Base-by-base conservation (phyloP, 2,888 invertebrate species). In the Thecophora atra region DNA sequence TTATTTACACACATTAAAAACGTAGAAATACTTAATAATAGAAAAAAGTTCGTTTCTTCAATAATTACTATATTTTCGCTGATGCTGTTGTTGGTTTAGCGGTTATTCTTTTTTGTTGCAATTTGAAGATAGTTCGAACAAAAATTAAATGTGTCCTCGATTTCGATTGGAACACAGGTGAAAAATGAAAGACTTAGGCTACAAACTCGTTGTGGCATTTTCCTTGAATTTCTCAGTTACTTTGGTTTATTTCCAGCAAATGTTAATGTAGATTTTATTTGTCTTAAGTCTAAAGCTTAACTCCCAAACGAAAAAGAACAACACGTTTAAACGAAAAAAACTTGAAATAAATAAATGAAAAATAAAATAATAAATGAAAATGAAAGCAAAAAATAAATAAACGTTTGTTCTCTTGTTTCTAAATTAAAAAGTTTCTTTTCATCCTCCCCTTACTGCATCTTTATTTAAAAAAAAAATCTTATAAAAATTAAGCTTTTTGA, bases 221-320 rank as follows among this genome's bases (percentile, higher is more conserved):
- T 13, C 58, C 42, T 58, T 8, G 28, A 58, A 62, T 26, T 75
- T 76, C 74, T 76, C 71, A 77, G 66, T 78, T 74, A 80, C 86
- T 86, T 86, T 86, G 86, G 86, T 85, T 85, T 85, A 82, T 83
- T 84, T 86, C 84, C 86, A 85, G 86, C 85, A 84, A 79, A 80
- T 76, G 76, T 76, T 76, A 63, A 62, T 72, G 52, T 63, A 60
- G 17, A 58, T 66, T 64, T 42, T 63, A 37, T 71, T 68, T 56
- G 54, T 54, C 6, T 47, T 56, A 58, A 2, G 51, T 21, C 47
- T 47, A 24, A 15, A 28, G 24, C 30, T 60, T 69, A 24, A 28
- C 76, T 72, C 68, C 75, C 74, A 73, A 72, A 58, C 63, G 51
- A 44, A 71, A 74, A 71, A 72, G 21, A 66, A 52, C n/a, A 56